These are phyloP conservation scores for Flexamia atlantica DNA, from an alignment of 2,888 invertebrate species.

Conservation along the genomic window DNA sequence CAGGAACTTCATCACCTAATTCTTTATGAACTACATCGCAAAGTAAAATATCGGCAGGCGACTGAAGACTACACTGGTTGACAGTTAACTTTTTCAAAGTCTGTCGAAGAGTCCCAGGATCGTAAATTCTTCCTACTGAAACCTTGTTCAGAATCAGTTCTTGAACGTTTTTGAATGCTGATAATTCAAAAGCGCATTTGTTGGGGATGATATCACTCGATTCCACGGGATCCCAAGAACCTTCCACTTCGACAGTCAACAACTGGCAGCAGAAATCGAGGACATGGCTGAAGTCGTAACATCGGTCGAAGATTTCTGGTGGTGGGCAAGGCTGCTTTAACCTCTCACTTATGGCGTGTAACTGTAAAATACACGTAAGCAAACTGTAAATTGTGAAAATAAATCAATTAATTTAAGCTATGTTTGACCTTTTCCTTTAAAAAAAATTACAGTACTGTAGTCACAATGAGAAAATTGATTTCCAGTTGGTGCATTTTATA, in stretches of 20 bases:
- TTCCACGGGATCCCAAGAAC: conserved; percentile 83
- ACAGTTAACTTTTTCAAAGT: conserved; percentile 82
- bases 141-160: conserved; percentile 84
- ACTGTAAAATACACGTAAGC: conserved; percentile 78
- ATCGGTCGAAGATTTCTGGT: conserved; percentile 86
- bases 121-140: conserved; percentile 83
- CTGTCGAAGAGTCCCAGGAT: conserved; percentile 80
- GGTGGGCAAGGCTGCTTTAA: conserved; percentile 91
- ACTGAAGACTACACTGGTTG: conserved; percentile 81
- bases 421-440: no score
- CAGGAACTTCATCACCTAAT: conserved; percentile 72
- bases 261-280: conserved; percentile 92
- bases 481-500: no score
- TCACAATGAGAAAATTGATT: no score
- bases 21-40: conserved; percentile 90
- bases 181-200: conserved; percentile 87
- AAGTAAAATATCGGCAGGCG: conserved; percentile 87
- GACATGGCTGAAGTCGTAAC: conserved; percentile 94
- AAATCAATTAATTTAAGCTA: no score
- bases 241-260: conserved; percentile 82
- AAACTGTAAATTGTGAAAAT: no score
- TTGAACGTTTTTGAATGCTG: conserved; percentile 88
- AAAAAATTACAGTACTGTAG: no score
- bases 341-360: conserved; percentile 93
- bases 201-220: conserved; percentile 92